Base-by-base conservation (phyloP, 2,113 vertebrate genomes). In the Zosterops lateralis region DNA sequence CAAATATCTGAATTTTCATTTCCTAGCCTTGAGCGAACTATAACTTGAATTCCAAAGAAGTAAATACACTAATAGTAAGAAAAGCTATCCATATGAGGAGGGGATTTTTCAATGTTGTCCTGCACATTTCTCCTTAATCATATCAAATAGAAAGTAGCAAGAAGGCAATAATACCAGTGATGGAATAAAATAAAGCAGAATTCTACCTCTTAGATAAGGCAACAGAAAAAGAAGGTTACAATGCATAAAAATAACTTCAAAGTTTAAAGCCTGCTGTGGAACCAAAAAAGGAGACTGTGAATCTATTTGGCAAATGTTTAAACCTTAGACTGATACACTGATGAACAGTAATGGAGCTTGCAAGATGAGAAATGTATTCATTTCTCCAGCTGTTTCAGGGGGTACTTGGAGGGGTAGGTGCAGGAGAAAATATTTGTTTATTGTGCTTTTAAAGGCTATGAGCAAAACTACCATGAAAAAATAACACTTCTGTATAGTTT, bases 331-430 rank as follows among this genome's bases (percentile, higher is more conserved):
- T 22, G 45, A 62, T 34, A 65, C 10, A n/a, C 48, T 34, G 60
- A 47, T 42, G 29, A 85, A 87, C 17, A 70, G 25, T 3, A 1
- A 56, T 7, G 8, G 34, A 72, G 28, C 40, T 65, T 83, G 50
- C n/a, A 61, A 85, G 65, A 44, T 57, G 14, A 87, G 45, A 79
- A 83, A 29, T 14, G 2, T 40, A 62, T 51, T 64, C 1, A 64
- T 73, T 93, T 89, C 50, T 91, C 38, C 10, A 93, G 12, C n/a
- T 85, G 28, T 57, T 92, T 72, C 60, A 72, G 45, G 38, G 56
- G 19, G 34, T 45, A 48, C 0, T 29, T 15, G 32, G 28, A 60
- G 29, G 7, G 8, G 11, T 19, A 3, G 26, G 14, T 16, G 25
- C 29, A 25, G 8, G 18, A 26, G 5, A 19, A 58, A 80, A 61